phyloP scores from a whole-genome alignment of 2,888 invertebrate genomes.

The Lepeophtheirus nordmannii region DNA sequence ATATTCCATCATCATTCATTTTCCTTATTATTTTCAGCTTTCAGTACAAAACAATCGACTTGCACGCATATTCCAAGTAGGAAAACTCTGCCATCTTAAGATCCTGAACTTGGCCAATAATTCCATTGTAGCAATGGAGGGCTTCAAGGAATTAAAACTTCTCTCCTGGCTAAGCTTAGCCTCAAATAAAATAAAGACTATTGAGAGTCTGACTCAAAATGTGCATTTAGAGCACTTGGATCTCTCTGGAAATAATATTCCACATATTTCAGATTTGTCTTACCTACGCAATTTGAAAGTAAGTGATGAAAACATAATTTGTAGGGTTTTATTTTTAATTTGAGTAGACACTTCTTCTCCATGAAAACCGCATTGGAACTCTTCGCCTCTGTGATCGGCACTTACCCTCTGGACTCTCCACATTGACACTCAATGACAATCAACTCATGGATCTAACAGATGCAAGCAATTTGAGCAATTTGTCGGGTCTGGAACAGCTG shows the following conservation, averaged over 20 bases:
- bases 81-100: slow-evolving; percentile 9
- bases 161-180: slow-evolving; percentile 64
- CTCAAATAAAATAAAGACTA: slow-evolving; percentile 80
- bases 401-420: slow-evolving; percentile 56
- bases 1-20: background rate
- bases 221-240: slow-evolving; percentile 65
- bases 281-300: slow-evolving; percentile 67
- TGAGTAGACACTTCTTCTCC: slow-evolving; percentile 59
- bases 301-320: slow-evolving; percentile 30
- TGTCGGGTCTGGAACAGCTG: slow-evolving; percentile 59
- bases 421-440: slow-evolving; percentile 63
- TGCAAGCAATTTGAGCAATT: slow-evolving; percentile 59
- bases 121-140: slow-evolving; percentile 73
- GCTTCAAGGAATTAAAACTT: slow-evolving; percentile 63
- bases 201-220: slow-evolving; percentile 71
- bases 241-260: slow-evolving; percentile 73
- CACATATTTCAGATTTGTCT: slow-evolving; percentile 66
- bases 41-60: slow-evolving; percentile 25
- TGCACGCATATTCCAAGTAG: slow-evolving; percentile 22
- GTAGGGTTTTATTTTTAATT: slow-evolving; percentile 2
- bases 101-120: slow-evolving; percentile 64
- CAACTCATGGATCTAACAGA: slow-evolving; percentile 69
- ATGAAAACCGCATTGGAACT: slow-evolving; percentile 68
- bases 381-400: slow-evolving; percentile 65
- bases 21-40: slow-evolving; percentile 26